Evolutionary conservation across 2,888 invertebrate genomes (phyloP).

Genomic region (Norana najaformis): DNA sequence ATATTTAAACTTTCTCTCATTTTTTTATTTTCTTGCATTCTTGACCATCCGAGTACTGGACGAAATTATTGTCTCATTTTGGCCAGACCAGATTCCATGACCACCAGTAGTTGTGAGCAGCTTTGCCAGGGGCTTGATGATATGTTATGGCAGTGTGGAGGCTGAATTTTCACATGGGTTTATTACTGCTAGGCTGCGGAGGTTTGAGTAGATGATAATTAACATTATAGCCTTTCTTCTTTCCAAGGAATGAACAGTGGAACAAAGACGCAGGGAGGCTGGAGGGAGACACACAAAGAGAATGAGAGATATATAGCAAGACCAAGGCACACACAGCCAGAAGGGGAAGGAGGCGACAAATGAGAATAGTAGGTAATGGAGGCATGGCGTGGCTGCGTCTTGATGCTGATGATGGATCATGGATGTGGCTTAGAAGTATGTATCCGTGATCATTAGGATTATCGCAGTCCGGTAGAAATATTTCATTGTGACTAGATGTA

Average conservation of each 20-base stretch:
- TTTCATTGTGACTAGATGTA: not conserved
- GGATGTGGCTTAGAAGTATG: not conserved
- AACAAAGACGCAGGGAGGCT: not conserved
- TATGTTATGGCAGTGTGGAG: not conserved
- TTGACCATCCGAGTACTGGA: too few species aligned
- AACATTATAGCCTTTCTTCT: not conserved
- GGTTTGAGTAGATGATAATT: not conserved
- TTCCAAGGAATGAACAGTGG: not conserved
- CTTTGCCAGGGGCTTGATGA: not conserved
- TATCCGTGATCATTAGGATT: not conserved
- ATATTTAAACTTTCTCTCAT: too few species aligned
- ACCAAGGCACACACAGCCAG: not conserved
- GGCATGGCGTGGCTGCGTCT: not conserved
- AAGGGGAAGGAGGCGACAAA: not conserved
- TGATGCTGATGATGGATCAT: not conserved
- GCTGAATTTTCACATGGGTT: not conserved
- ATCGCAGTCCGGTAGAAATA: not conserved
- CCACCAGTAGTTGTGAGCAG: too few species aligned
- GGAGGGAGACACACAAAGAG: not conserved
- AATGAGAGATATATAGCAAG: not conserved
- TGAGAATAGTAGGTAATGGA: not conserved
- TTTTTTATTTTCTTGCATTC: too few species aligned
- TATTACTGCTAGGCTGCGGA: not conserved
- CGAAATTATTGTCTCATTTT: too few species aligned
- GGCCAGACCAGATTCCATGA: too few species aligned